These are phyloP conservation scores for Geothlypis trichas DNA, from an alignment of 2,113 vertebrate species.

Conservation along the genomic window DNA sequence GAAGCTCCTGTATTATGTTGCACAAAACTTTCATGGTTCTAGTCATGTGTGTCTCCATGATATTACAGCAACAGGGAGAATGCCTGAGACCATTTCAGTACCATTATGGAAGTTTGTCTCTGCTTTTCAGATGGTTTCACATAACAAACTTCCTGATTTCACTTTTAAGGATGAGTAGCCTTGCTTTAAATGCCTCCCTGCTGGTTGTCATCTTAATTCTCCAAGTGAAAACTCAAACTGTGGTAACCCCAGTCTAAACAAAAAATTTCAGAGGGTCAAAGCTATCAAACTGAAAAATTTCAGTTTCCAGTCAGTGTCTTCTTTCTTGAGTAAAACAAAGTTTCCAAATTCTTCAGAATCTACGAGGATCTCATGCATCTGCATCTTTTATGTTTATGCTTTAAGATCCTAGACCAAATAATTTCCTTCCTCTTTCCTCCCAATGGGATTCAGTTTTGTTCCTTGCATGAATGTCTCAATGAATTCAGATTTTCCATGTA, in stretches of 20 bases:
- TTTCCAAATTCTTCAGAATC: not conserved
- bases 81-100: not conserved
- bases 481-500: not conserved
- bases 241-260: not conserved
- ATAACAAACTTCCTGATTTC: not conserved
- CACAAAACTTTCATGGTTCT: not conserved
- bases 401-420: not conserved
- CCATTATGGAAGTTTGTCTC: not conserved
- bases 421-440: not conserved
- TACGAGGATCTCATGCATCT: not conserved
- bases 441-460: not conserved
- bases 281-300: not conserved
- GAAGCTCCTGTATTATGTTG: not conserved
- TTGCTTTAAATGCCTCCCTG: not conserved
- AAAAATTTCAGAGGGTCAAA: not conserved
- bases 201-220: not conserved
- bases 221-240: not conserved
- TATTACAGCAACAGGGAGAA: not conserved
- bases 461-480: not conserved
- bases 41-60: not conserved
- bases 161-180: not conserved
- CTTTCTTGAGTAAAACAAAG: not conserved
- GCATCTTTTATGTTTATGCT: not conserved
- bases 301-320: not conserved
- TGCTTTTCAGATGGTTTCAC: not conserved